Evolutionary conservation across 2,888 invertebrate genomes (phyloP), one percentile per base, ranked within the genome.

Genomic region (Sthenelais limicola): DNA sequence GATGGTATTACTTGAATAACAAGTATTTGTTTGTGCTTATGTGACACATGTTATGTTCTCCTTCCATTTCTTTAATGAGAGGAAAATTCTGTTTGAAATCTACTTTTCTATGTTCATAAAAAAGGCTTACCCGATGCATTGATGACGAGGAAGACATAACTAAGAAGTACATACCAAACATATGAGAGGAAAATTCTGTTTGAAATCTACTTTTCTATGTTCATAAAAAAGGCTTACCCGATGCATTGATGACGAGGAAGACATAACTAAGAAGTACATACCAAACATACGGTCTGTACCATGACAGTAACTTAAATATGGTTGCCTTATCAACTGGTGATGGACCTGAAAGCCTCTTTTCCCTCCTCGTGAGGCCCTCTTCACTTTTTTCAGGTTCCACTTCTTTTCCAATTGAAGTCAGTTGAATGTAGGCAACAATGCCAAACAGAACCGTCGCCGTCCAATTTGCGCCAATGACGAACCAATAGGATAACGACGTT

Each of bases 111-210:
- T 18, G 18, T 12, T 12, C 18, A 9, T 12, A 12, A 9, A 12
- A 18, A 9, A 43, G 12, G 28, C 54, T 54, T 54, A 56, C 56
- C 56, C 24, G 32, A 21, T 15, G 56, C 30, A 28, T 56, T 32
- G 18, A 56, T 15, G 30, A 56, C 12, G 32, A 56, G 56, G 3
- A 56, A 32, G 7, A 56, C 32, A 56, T 56, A 56, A 1, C 56
- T 33, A 4, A 56, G 32, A 2, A 56, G 3, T 2, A 56, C 18
- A 4, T 21, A 33, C 7, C 1, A 5, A 3, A 56, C 18, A 18
- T 56, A n/a, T n/a, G n/a, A n/a, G n/a, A n/a, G n/a, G n/a, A n/a
- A n/a, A n/a, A n/a, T n/a, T n/a, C n/a, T n/a, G n/a, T n/a, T n/a
- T n/a, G n/a, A n/a, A n/a, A n/a, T n/a, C n/a, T n/a, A n/a, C n/a